Conservation (phyloP, 1,140 invertebrate species). For the Drosophila nigromelanica region DNA sequence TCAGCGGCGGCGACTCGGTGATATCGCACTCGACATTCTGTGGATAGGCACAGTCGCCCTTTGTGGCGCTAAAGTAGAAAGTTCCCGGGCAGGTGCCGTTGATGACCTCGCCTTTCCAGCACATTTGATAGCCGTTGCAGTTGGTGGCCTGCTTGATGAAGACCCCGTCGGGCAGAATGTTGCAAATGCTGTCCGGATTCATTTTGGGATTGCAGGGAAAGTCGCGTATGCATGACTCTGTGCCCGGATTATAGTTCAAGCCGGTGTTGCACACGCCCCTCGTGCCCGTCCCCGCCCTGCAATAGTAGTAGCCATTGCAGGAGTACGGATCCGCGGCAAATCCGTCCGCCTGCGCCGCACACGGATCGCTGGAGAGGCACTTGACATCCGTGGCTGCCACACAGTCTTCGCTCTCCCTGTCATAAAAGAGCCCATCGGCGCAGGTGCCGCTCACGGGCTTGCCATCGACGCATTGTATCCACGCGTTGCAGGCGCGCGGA, state of each 20-base stretch:
- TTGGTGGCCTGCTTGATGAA: conserved; percentile 58
- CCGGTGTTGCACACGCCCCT: conserved; percentile 56
- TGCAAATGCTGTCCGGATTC: conserved; percentile 67
- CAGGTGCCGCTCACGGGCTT: conserved; percentile 54
- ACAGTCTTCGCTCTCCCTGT: conserved; percentile 56
- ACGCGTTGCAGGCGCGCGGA: conserved; percentile 64
- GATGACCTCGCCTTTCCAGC: conserved; percentile 57
- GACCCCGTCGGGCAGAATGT: conserved; percentile 74
- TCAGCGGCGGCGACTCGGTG: conserved; percentile 23
- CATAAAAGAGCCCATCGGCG: conserved; percentile 52
- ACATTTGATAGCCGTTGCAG: conserved; percentile 69
- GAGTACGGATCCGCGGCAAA: conserved; percentile 73
- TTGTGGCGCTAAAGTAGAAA: conserved; percentile 60
- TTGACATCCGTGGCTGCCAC: conserved; percentile 40
- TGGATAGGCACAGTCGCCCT: conserved; percentile 63
- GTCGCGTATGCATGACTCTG: conserved; percentile 60
- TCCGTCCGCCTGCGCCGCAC: conserved; percentile 51
- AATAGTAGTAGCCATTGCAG: conserved; percentile 76
- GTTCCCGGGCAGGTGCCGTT: conserved; percentile 61
- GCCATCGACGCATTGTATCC: conserved; percentile 65
- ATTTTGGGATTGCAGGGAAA: conserved; percentile 52
- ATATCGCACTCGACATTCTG: conserved; percentile 56
- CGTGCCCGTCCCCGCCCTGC: conserved; percentile 48
- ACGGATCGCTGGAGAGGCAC: conserved; percentile 73
- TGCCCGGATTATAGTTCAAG: conserved; percentile 67